Evolutionary conservation across 2,797 vertebrate genomes (phyloP).

Genomic region (Anguilla anguilla): DNA sequence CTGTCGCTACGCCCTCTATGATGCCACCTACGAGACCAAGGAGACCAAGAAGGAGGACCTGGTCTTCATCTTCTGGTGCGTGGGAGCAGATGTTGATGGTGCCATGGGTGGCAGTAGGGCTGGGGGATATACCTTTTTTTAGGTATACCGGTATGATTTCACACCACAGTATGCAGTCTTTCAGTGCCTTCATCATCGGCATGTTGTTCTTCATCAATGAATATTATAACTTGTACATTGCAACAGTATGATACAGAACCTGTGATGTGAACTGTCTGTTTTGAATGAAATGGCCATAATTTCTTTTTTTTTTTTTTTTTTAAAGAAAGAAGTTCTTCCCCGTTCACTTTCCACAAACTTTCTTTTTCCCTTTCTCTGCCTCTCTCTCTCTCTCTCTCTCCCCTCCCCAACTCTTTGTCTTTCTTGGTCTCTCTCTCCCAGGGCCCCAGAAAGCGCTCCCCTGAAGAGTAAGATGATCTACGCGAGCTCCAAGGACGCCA

Average conservation of each 20-base stretch:
- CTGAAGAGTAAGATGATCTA: conserved; percentile 92
- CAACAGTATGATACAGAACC: no score
- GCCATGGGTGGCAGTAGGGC: neutral
- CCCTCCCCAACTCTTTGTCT: neutral
- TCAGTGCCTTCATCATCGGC: no score
- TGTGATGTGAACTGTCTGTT: no score
- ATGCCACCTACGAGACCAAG: conserved; percentile 86
- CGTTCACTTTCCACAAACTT: neutral
- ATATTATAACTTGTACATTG: no score
- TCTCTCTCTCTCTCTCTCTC: neutral
- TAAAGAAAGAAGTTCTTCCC: no score
- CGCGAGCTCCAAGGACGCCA: conserved; percentile 88
- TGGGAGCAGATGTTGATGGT: neutral
- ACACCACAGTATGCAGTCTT: no score
- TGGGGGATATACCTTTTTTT: neutral
- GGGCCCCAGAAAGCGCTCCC: conserved; percentile 80
- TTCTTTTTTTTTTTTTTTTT: no score
- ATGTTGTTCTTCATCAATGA: no score
- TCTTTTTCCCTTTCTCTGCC: neutral
- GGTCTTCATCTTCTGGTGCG: conserved; percentile 91
- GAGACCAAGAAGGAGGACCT: conserved; percentile 91
- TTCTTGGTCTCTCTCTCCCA: conserved; percentile 39
- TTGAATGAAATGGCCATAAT: no score
- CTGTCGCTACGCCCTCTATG: conserved; percentile 87
- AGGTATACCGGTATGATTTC: no score